Conservation (phyloP, 1,140 invertebrate species). For the Apis laboriosa region DNA sequence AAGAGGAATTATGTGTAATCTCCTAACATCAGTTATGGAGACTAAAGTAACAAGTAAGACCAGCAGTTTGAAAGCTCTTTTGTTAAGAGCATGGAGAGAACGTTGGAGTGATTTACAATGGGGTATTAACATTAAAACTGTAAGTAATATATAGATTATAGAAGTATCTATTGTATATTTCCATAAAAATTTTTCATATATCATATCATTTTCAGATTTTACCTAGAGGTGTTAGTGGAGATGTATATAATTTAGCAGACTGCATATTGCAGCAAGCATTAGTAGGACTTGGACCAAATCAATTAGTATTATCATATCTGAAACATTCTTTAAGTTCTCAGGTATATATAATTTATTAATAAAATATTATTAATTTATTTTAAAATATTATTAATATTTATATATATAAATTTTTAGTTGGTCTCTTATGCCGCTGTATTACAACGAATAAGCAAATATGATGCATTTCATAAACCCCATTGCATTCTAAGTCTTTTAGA, state of each 20-base stretch:
- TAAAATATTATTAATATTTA: not conserved
- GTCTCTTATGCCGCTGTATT: constrained; percentile 95
- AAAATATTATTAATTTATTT: not conserved
- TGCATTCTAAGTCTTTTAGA: constrained; percentile 93
- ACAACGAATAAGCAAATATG: constrained; percentile 93
- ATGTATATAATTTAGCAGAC: constrained; percentile 95
- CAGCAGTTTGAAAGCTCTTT: constrained; percentile 90
- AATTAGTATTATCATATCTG: constrained; percentile 94
- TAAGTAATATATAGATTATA: constrained; percentile 63
- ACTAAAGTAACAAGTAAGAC: constrained; percentile 92
- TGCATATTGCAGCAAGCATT: constrained; percentile 96
- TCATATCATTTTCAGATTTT: constrained; percentile 81
- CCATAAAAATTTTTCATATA: not conserved
- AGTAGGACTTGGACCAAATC: constrained; percentile 94
- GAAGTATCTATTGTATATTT: not conserved
- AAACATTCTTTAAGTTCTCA: constrained; percentile 94
- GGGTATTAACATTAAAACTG: constrained; percentile 97
- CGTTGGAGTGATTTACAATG: constrained; percentile 96
- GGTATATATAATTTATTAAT: constrained; percentile 71
- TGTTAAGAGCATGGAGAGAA: constrained; percentile 95
- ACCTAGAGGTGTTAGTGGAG: constrained; percentile 92
- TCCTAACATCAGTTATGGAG: constrained; percentile 81
- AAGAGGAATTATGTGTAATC: constrained; percentile 56
- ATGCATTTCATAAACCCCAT: constrained; percentile 93
- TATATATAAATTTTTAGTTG: constrained; percentile 80